These are phyloP conservation scores for Stigmatopora argus DNA, from an alignment of 2,113 vertebrate species.

Conservation along the genomic window DNA sequence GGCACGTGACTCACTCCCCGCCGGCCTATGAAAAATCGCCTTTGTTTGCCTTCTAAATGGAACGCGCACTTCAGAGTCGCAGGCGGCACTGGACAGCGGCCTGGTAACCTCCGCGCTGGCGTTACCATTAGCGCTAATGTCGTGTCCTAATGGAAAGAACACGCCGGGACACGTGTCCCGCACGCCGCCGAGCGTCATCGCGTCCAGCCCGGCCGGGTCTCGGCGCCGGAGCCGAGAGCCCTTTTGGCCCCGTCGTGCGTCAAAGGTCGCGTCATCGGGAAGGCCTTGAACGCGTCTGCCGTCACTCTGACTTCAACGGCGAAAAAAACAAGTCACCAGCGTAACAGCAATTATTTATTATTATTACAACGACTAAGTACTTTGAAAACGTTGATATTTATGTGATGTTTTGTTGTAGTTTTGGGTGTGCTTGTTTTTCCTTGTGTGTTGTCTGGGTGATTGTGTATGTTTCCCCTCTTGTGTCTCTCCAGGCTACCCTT, in stretches of 20 bases:
- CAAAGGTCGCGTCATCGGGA: constrained; percentile 31
- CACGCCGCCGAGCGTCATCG: not conserved
- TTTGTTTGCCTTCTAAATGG: constrained; percentile 73
- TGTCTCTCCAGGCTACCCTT: no score
- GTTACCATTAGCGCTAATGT: constrained; percentile 70
- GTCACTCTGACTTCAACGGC: no score
- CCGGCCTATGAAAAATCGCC: constrained; percentile 47
- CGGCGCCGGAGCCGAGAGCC: not conserved
- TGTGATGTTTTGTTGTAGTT: no score
- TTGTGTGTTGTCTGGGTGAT: no score
- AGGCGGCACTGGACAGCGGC: constrained; percentile 38
- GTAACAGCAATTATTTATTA: no score
- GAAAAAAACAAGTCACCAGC: no score
- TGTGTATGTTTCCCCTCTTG: no score
- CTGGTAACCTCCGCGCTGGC: constrained; percentile 60
- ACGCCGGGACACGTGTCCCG: constrained; percentile 39
- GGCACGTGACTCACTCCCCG: constrained; percentile 22
- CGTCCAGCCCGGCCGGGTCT: no score
- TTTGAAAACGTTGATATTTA: no score
- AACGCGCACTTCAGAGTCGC: constrained; percentile 46
- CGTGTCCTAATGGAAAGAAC: constrained; percentile 73
- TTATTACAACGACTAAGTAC: no score
- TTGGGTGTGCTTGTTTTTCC: no score
- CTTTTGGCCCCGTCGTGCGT: constrained; percentile 13
- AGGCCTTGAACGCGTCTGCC: no score